These are phyloP conservation scores for Meta bourneti DNA, from an alignment of 2,888 invertebrate genomes.

Conservation along the genomic window DNA sequence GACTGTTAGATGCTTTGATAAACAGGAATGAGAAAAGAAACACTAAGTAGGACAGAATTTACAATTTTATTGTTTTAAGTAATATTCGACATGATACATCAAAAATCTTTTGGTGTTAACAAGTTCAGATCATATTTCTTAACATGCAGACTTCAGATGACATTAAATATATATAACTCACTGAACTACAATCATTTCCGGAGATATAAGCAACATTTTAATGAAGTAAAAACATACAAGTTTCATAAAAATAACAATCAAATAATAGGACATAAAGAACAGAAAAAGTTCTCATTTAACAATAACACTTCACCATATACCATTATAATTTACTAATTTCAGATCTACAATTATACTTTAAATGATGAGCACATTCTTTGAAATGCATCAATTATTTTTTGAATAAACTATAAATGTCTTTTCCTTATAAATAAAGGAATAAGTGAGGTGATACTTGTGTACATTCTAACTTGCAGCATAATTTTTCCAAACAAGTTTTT, in stretches of 20 bases:
- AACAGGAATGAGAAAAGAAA: not conserved
- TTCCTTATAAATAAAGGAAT: too few relatives aligned
- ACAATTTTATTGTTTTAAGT: slow-evolving; percentile 47
- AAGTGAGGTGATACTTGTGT: too few relatives aligned
- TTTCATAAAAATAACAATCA: not conserved
- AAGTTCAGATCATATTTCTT: slow-evolving; percentile 37
- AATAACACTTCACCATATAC: not conserved
- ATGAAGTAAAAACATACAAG: not conserved
- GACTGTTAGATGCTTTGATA: not conserved
- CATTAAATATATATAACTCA: slow-evolving; percentile 11
- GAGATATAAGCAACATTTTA: slow-evolving; percentile 6
- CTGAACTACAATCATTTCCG: slow-evolving; percentile 11
- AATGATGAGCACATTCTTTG: too few relatives aligned
- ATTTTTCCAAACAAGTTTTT: too few relatives aligned
- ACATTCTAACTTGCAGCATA: too few relatives aligned
- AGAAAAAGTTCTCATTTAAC: not conserved
- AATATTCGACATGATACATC: slow-evolving; percentile 44
- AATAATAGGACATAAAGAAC: not conserved
- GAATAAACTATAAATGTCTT: too few relatives aligned
- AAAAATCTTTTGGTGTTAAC: slow-evolving; percentile 24
- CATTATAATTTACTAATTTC: too few relatives aligned
- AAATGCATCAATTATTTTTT: too few relatives aligned
- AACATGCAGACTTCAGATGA: slow-evolving; percentile 16
- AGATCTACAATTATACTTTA: too few relatives aligned
- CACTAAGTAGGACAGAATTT: slow-evolving; percentile 40